Percentiles rank a stretch among this genome's conserved stretches.
Conservation (phyloP, 1,140 invertebrate species). For the Temnothorax nylanderi region DNA sequence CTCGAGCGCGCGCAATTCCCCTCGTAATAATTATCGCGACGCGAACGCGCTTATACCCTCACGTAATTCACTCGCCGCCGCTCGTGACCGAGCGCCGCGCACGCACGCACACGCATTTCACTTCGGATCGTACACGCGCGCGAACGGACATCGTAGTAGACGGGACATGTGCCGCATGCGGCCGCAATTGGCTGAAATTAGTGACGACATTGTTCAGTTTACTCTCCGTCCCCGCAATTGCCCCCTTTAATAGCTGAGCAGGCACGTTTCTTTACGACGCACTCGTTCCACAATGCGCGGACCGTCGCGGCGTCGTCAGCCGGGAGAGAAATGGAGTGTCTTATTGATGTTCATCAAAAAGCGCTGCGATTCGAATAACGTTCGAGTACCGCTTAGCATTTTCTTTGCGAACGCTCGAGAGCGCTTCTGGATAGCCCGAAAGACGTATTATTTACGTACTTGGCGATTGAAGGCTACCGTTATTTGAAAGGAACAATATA, state of each 20-base stretch:
- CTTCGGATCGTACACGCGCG: constrained; percentile 1
- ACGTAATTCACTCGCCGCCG: constrained; percentile 26
- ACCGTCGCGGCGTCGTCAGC: neutral
- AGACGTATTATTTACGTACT: neutral
- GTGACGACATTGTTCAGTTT: constrained; percentile 57
- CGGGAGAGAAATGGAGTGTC: constrained; percentile 25
- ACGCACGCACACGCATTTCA: constrained; percentile 29
- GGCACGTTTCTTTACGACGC: constrained; percentile 46
- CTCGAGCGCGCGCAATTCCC: neutral
- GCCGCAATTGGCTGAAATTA: constrained; percentile 69
- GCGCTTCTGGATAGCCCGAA: neutral
- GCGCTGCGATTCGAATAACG: constrained; percentile 12
- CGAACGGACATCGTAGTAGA: constrained; percentile 2
- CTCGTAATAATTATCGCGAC: constrained; percentile 37
- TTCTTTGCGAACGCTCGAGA: constrained; percentile 26
- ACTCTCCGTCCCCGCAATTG: constrained; percentile 41
- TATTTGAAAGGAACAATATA: constrained; percentile 8
- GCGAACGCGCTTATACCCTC: neutral
- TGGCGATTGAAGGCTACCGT: neutral
- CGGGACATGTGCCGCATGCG: constrained; percentile 18
- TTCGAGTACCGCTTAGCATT: neutral
- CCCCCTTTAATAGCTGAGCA: constrained; percentile 37
- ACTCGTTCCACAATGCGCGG: constrained; percentile 1
- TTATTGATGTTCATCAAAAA: constrained; percentile 50
- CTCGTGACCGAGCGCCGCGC: neutral